phyloP scores from a whole-genome alignment of 2,888 invertebrate species.

The Drosophila helvetica region DNA sequence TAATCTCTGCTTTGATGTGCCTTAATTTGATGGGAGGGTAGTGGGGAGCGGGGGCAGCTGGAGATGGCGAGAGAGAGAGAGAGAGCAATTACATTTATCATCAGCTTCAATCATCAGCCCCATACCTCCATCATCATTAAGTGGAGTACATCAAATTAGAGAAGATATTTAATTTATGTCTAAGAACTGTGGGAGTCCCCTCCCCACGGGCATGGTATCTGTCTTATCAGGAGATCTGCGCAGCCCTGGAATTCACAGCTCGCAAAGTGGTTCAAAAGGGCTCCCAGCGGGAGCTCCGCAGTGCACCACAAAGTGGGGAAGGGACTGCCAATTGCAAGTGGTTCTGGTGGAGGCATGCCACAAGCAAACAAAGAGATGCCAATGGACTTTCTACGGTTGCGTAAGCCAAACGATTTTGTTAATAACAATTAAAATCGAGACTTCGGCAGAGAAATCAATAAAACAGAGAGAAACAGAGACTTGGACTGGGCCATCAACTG shows the following conservation, averaged over 20 bases:
- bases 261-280: slow-evolving; percentile 41
- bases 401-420: background rate
- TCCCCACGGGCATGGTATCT: too few species aligned
- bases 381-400: slow-evolving; percentile 9
- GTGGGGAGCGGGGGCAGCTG: slow-evolving; percentile 1
- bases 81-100: slow-evolving; percentile 68
- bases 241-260: slow-evolving; percentile 33
- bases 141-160: slow-evolving; percentile 53
- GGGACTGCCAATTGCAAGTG: background rate
- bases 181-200: slow-evolving; percentile 72
- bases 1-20: slow-evolving; percentile 66
- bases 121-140: slow-evolving; percentile 36
- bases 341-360: background rate
- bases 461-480: slow-evolving; percentile 32
- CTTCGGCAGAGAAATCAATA: slow-evolving; percentile 30
- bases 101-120: slow-evolving; percentile 38
- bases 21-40: slow-evolving; percentile 56
- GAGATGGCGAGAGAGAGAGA: slow-evolving; percentile 20
- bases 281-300: slow-evolving; percentile 20
- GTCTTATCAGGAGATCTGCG: too few species aligned
- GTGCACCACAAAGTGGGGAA: background rate
- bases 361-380: background rate
- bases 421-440: slow-evolving; percentile 41
- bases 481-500: slow-evolving; percentile 56
- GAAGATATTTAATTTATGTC: slow-evolving; percentile 67